Evolutionary conservation across 2,797 vertebrate species (phyloP).

Genomic region (Pangasius krempfi): DNA sequence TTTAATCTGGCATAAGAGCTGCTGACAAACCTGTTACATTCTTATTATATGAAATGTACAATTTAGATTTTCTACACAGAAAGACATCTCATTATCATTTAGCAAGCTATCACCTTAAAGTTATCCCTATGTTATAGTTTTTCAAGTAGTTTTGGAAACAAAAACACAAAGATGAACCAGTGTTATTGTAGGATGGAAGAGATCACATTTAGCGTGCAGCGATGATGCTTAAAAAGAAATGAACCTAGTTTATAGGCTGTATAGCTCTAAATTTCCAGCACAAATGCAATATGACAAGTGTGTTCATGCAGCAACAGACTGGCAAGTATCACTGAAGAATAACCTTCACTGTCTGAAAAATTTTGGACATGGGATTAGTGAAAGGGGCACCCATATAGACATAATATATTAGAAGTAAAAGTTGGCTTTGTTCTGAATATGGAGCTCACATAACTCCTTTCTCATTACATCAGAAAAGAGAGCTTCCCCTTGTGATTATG

Average conservation of each 20-base stretch:
- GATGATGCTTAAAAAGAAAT: background rate
- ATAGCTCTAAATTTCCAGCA: background rate
- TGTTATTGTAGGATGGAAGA: background rate
- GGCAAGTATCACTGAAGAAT: background rate
- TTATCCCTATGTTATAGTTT: background rate
- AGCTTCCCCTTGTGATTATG: background rate
- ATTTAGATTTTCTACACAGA: background rate
- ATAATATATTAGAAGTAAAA: background rate
- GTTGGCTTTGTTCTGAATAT: background rate
- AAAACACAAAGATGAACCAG: background rate
- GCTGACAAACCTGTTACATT: background rate
- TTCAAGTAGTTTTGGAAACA: background rate
- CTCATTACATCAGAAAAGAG: background rate
- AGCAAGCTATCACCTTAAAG: background rate
- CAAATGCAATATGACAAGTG: background rate
- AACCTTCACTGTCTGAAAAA: background rate
- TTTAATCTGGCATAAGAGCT: conserved; percentile 2
- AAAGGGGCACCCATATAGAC: background rate
- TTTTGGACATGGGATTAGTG: background rate
- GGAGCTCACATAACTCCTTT: background rate
- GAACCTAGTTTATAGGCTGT: background rate
- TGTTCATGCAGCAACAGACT: background rate
- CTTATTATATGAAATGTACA: background rate
- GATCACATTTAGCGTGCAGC: background rate
- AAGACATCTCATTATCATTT: background rate